Evolutionary conservation across 2,113 vertebrate species (phyloP), one percentile per base, ranked within the genome.

Genomic region (Perognathus longimembris): DNA sequence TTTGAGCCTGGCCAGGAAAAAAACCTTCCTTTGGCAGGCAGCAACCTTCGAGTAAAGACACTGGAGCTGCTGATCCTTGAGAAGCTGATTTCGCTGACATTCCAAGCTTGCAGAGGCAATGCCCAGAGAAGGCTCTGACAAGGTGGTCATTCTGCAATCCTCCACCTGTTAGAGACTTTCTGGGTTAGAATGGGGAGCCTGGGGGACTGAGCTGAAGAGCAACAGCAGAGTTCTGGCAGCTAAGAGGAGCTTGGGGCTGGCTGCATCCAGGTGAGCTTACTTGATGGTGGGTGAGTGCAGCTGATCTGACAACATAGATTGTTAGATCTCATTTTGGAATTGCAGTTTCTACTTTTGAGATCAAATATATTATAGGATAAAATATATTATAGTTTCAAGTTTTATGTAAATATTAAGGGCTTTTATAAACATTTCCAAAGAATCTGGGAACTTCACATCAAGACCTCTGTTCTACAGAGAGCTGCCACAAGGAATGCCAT

Each of bases 121-220:
- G 38, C 9, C 20, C n/a, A 7, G 28, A 8, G 26, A 10, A 17
- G 3, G 15, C 64, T 36, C 71, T 50, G 42, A 80, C 10, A 15
- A 0, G 3, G 50, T 57, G 75, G 42, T 84, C 38, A 54, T 54
- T 54, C 50, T 54, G 50, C 50, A 54, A 54, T 54, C 50, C 11
- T 54, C 50, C 17, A 54, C 50, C 50, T 0, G 12, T 18, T 0
- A 32, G 63, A 80, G 81, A 6, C 69, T 66, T 66, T 9, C 21
- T 0, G 1, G n/a, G 64, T 15, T 36, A 10, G 79, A 80, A 36
- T 1, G 0, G 10, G 80, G 78, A 42, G 3, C 9, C 5, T 11
- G 15, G 6, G 36, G 69, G 11, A 73, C 64, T 9, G 42, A 28
- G 32, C 30, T 69, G 73, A n/a, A 32, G 40, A 61, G 45, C 61